phyloP scores from a whole-genome alignment of 2,888 invertebrate genomes.

The Caenorhabditis sp. region DNA sequence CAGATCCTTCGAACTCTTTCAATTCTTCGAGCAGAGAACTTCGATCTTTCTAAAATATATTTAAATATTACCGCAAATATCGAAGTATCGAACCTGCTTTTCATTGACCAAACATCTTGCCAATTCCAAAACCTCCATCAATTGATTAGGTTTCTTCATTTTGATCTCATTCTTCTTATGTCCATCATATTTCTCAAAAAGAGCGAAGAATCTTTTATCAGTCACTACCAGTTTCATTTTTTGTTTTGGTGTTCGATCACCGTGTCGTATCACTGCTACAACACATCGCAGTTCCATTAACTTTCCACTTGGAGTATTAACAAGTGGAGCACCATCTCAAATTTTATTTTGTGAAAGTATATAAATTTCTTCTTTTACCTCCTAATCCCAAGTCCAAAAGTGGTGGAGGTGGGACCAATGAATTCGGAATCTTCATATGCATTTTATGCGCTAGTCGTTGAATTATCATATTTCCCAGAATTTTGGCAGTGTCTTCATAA shows the following conservation, averaged over 20 bases:
- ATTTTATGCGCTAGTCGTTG: constrained; percentile 91
- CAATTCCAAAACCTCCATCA: constrained; percentile 96
- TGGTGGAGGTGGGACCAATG: constrained; percentile 72
- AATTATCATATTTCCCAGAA: constrained; percentile 95
- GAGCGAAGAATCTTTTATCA: constrained; percentile 81
- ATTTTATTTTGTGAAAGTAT: neutral
- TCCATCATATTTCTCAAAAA: constrained; percentile 96
- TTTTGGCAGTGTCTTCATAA: constrained; percentile 98
- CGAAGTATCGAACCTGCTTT: constrained; percentile 46
- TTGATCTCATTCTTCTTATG: constrained; percentile 95
- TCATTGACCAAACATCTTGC: constrained; percentile 80
- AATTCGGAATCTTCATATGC: constrained; percentile 94
- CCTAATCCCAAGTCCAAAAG: constrained; percentile 57
- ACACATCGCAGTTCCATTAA: constrained; percentile 94
- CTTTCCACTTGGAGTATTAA: constrained; percentile 97
- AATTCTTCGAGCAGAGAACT: constrained; percentile 40
- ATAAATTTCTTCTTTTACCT: constrained; percentile 11
- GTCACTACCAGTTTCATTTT: constrained; percentile 87
- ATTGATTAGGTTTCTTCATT: constrained; percentile 92
- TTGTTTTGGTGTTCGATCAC: constrained; percentile 98
- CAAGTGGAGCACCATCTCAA: constrained; percentile 90
- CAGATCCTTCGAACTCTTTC: constrained; percentile 28
- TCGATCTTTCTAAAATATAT: constrained; percentile 41
- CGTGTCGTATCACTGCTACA: constrained; percentile 94
- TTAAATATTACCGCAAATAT: neutral